A percentile compares a stretch with the other conserved stretches of the same genome.
Evolutionary conservation across 2,113 vertebrate species (phyloP).

Genomic region (Oncorhynchus masou): DNA sequence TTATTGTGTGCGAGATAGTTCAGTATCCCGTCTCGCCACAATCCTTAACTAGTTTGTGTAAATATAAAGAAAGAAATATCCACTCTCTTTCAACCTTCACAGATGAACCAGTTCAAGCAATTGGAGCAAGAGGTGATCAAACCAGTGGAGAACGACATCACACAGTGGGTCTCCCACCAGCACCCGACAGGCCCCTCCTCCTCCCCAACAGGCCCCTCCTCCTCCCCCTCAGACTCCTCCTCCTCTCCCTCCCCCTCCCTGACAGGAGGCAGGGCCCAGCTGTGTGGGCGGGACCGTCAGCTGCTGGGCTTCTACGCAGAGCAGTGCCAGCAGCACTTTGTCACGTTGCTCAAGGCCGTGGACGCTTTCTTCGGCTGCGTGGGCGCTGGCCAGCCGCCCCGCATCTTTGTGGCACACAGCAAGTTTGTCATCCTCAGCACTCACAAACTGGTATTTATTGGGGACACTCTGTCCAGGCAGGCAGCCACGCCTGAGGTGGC

Average conservation of each 20-base stretch:
- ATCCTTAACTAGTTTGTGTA: too few relatives aligned
- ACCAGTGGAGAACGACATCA: constrained; percentile 92
- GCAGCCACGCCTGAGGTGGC: constrained; percentile 81
- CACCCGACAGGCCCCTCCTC: constrained; percentile 24
- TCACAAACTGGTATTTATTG: constrained; percentile 98
- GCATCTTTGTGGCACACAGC: constrained; percentile 96
- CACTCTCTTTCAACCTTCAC: constrained; percentile 27
- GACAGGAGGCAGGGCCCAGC: constrained; percentile 39
- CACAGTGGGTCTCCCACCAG: constrained; percentile 85
- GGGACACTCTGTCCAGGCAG: constrained; percentile 89
- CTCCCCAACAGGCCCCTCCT: constrained; percentile 29
- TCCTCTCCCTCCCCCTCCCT: neutral
- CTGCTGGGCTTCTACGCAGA: constrained; percentile 89
- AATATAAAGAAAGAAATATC: too few relatives aligned
- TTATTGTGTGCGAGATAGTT: neutral
- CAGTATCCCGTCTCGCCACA: neutral
- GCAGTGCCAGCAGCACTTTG: constrained; percentile 91
- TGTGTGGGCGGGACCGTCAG: constrained; percentile 80
- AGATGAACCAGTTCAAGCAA: constrained; percentile 93
- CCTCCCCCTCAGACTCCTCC: constrained; percentile 13
- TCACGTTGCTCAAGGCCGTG: constrained; percentile 87
- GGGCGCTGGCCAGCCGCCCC: constrained; percentile 84
- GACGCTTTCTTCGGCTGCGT: constrained; percentile 92
- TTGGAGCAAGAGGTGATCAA: constrained; percentile 93
- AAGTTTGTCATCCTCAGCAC: constrained; percentile 96